These are phyloP conservation scores for Cherax quadricarinatus DNA, from an alignment of 1,140 invertebrate genomes.

Conservation along the genomic window DNA sequence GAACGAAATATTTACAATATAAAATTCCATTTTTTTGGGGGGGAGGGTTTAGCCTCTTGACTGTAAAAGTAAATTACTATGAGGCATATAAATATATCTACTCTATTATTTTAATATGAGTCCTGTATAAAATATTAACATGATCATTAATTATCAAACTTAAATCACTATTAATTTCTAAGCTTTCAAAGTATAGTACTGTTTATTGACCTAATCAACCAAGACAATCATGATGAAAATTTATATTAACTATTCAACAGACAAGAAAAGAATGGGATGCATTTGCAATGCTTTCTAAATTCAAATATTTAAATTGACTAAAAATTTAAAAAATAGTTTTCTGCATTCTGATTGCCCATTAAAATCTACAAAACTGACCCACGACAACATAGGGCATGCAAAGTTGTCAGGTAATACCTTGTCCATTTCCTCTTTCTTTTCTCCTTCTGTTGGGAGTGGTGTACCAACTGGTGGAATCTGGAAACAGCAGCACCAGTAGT, in stretches of 20 bases:
- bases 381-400: conserved; percentile 59
- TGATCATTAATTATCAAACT: background rate
- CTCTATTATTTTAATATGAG: conserved; percentile 16
- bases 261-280: conserved; percentile 26
- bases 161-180: background rate
- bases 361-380: conserved; percentile 55
- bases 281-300: conserved; percentile 8
- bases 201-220: background rate
- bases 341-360: conserved; percentile 18
- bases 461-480: conserved; percentile 76
- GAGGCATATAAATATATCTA: conserved; percentile 29
- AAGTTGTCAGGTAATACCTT: conserved; percentile 80
- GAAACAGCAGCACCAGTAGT: background rate
- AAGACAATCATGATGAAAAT: background rate
- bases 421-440: conserved; percentile 85
- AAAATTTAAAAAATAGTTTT: background rate
- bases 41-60: background rate
- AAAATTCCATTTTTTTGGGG: conserved; percentile 19
- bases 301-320: background rate
- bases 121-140: background rate
- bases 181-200: background rate
- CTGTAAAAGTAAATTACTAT: conserved; percentile 23
- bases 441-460: conserved; percentile 79
- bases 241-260: background rate
- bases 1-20: conserved; percentile 49